phyloP scores from a whole-genome alignment of 2,797 vertebrate species.

The Vespertilio murinus region DNA sequence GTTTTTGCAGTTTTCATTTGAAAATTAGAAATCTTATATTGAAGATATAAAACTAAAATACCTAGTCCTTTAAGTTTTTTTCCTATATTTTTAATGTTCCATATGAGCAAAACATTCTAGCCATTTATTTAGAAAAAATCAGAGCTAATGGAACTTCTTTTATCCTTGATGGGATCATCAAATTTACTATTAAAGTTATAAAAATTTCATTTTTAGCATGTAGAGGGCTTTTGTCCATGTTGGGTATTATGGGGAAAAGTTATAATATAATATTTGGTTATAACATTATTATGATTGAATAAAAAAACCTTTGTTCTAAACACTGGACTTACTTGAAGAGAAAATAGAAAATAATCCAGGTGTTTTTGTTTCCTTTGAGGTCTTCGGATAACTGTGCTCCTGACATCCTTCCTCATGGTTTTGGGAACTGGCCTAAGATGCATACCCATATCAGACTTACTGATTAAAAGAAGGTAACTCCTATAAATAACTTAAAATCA shows the following conservation, averaged over 20 bases:
- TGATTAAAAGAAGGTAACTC: constrained; percentile 92
- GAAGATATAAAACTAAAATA: constrained; percentile 32
- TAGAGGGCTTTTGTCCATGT: background rate
- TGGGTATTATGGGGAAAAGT: background rate
- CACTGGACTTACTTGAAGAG: background rate
- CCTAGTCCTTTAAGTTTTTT: constrained; percentile 32
- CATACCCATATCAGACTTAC: constrained; percentile 89
- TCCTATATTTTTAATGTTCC: constrained; percentile 4
- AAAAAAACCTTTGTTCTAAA: constrained; percentile 8
- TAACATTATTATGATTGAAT: background rate
- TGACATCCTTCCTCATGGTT: constrained; percentile 94
- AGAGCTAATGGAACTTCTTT: background rate
- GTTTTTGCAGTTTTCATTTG: constrained; percentile 30
- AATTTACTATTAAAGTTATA: constrained; percentile 36
- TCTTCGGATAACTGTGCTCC: constrained; percentile 92
- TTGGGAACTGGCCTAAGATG: constrained; percentile 91
- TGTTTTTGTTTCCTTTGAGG: constrained; percentile 84
- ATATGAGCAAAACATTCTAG: background rate
- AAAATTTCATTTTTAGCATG: constrained; percentile 29
- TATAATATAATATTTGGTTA: background rate
- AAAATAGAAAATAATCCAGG: constrained; percentile 27
- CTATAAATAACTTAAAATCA: constrained; percentile 61
- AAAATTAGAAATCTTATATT: constrained; percentile 42
- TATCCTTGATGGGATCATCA: background rate
- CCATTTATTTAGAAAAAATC: background rate